phyloP scores from a whole-genome alignment of 2,797 vertebrate genomes.

The Coluber constrictor region DNA sequence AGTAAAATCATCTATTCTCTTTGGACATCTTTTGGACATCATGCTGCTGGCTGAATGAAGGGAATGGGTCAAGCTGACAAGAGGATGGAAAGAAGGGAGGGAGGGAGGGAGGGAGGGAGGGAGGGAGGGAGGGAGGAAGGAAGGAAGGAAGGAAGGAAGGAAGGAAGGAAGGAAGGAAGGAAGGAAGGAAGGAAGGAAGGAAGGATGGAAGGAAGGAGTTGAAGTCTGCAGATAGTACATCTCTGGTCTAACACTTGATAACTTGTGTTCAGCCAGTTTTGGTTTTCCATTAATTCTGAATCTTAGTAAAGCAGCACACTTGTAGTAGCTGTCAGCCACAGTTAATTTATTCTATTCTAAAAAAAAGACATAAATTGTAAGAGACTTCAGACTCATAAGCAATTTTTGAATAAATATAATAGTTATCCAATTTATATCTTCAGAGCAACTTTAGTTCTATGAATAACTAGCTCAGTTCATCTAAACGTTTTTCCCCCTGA shows the following conservation, averaged over 20 bases:
- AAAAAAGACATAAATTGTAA: background rate
- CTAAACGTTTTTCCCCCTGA: background rate
- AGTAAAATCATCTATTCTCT: background rate
- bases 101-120: no score
- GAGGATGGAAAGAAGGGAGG: background rate
- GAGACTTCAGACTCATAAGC: background rate
- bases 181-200: no score
- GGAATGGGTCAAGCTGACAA: background rate
- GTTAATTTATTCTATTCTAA: background rate
- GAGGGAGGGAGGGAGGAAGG: no score
- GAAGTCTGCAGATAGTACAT: background rate
- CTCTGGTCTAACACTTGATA: background rate
- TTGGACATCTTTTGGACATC: background rate
- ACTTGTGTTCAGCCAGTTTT: background rate
- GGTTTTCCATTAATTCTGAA: background rate
- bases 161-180: no score
- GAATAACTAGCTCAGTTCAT: background rate
- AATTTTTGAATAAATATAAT: background rate
- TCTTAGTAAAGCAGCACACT: background rate
- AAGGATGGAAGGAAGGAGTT: background rate
- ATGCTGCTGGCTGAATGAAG: background rate
- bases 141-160: no score
- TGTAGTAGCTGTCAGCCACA: background rate
- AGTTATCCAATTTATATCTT: background rate
- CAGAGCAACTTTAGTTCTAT: background rate